Evolutionary conservation across 2,888 invertebrate species (phyloP).

Genomic region (Drosophila recens): DNA sequence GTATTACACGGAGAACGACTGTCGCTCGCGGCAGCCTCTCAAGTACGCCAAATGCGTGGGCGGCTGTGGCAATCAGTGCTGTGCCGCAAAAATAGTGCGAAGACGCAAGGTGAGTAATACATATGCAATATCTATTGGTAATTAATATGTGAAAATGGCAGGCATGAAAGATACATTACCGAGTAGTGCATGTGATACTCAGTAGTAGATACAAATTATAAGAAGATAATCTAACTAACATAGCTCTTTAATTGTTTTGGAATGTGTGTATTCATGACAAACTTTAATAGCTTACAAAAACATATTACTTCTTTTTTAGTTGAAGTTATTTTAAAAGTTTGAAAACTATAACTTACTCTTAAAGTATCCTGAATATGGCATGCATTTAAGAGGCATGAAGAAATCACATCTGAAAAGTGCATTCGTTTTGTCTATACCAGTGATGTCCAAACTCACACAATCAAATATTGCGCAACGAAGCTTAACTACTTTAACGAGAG

Average conservation of each 20-base stretch:
- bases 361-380: not conserved
- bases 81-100: conserved; percentile 96
- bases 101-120: conserved; percentile 91
- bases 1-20: conserved; percentile 95
- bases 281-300: too few relatives aligned
- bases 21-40: conserved; percentile 95
- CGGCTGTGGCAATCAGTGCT: conserved; percentile 94
- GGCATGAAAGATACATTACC: not conserved
- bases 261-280: too few relatives aligned
- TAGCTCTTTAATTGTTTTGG: too few relatives aligned
- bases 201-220: not conserved
- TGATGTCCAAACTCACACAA: too few relatives aligned
- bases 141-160: not conserved
- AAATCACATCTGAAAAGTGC: not conserved
- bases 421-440: not conserved
- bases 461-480: too few relatives aligned
- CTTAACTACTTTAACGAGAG: too few relatives aligned
- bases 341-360: not conserved
- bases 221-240: not conserved
- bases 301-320: too few relatives aligned
- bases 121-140: not conserved
- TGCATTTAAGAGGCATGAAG: not conserved
- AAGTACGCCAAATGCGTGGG: conserved; percentile 94
- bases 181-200: not conserved
- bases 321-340: too few relatives aligned